phyloP scores from a whole-genome alignment of 2,797 vertebrate species.

The Sitta carolinensis region DNA sequence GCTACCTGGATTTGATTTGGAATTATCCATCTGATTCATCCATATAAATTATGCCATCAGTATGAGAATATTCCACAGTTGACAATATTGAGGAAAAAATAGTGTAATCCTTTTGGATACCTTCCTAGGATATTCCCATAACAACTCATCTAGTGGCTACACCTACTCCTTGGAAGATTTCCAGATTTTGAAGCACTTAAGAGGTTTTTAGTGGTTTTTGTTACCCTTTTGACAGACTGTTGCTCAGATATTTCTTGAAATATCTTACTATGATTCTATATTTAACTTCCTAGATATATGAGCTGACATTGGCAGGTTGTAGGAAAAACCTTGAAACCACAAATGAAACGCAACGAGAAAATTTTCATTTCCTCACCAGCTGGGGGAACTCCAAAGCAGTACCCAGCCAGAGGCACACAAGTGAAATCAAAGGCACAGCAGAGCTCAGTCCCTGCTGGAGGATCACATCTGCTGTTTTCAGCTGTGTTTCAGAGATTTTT shows the following conservation, averaged over 20 bases:
- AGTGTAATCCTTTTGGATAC: neutral
- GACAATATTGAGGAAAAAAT: neutral
- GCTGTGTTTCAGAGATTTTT: neutral
- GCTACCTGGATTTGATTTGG: neutral
- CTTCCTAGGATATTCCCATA: neutral
- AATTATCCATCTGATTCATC: neutral
- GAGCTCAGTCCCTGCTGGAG: rapidly evolving
- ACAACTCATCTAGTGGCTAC: neutral
- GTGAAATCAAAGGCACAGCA: neutral
- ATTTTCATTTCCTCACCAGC: neutral
- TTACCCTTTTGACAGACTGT: neutral
- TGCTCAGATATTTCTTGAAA: neutral
- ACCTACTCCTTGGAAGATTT: neutral
- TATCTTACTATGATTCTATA: neutral
- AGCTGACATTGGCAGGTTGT: neutral
- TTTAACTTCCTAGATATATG: neutral
- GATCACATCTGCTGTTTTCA: neutral
- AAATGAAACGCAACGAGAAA: neutral
- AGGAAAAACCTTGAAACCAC: neutral
- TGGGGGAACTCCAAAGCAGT: neutral
- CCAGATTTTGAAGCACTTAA: neutral
- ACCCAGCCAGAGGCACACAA: neutral
- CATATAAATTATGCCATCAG: neutral
- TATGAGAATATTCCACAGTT: neutral
- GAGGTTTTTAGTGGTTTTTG: neutral